phyloP scores from a whole-genome alignment of 2,797 vertebrate species.

The Mareca strepera region DNA sequence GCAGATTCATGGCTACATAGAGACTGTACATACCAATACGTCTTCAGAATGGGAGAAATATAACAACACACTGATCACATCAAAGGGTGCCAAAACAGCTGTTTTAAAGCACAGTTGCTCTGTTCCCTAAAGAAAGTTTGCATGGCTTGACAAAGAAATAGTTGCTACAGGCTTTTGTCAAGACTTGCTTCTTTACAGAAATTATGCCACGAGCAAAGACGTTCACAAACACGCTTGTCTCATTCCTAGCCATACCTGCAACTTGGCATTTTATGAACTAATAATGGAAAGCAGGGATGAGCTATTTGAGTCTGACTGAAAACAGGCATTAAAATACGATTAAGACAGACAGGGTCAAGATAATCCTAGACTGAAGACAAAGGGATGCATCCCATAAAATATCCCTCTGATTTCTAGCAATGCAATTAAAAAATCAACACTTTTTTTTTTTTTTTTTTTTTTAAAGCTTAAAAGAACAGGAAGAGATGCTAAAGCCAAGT shows the following conservation, averaged over 20 bases:
- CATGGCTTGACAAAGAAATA: neutral
- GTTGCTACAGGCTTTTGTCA: neutral
- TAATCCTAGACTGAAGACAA: neutral
- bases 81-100: neutral
- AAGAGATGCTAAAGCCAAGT: neutral
- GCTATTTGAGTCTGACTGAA: neutral
- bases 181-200: neutral
- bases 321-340: neutral
- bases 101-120: neutral
- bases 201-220: neutral
- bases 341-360: neutral
- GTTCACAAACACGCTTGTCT: neutral
- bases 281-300: neutral
- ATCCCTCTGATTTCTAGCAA: neutral
- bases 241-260: neutral
- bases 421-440: neutral
- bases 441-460: neutral
- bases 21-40: neutral
- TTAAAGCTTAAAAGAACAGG: neutral
- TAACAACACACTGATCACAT: neutral
- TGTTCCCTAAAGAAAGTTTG: neutral
- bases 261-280: neutral
- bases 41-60: neutral
- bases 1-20: neutral
- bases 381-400: neutral